Evolutionary conservation across 2,113 vertebrate species (phyloP), one percentile per base, ranked within the genome.

Genomic region (Pachypanchax playfairii): DNA sequence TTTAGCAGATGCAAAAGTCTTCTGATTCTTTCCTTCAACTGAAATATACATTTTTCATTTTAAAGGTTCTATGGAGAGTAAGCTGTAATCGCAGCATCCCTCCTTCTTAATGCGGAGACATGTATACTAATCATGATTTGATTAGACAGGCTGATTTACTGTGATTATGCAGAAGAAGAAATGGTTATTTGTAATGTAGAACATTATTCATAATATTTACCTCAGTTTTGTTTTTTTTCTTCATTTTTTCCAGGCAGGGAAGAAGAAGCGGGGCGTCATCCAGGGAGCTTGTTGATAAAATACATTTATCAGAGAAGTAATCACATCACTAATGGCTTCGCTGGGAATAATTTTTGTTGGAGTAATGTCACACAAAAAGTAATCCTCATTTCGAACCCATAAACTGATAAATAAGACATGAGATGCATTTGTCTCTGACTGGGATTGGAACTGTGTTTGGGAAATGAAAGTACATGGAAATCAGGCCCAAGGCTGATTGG

Each of bases 401-500:
- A 41, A 51, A 73, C 65, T 47, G 85, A 85, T 75, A 59, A 73
- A 73, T 12, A n/a, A 6, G 31, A 70, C 70, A 81, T 57, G 54
- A 82, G 29, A 44, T 43, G 18, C 21, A 26, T 78, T 83, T 35
- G 50, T 72, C 44, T 79, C 59, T 80, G 73, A 77, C n/a, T n/a
- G n/a, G n/a, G n/a, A n/a, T n/a, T n/a, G n/a, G n/a, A n/a, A n/a
- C n/a, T n/a, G n/a, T n/a, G n/a, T n/a, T n/a, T n/a, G n/a, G n/a
- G n/a, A n/a, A n/a, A n/a, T n/a, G n/a, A n/a, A n/a, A n/a, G n/a
- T n/a, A n/a, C n/a, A n/a, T n/a, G n/a, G n/a, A n/a, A n/a, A n/a
- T n/a, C n/a, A n/a, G n/a, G n/a, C n/a, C n/a, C n/a, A n/a, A n/a
- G n/a, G n/a, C n/a, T n/a, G n/a, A n/a, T n/a, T n/a, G n/a, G n/a